Evolutionary conservation across 2,888 invertebrate species (phyloP), one percentile per base, ranked within the genome.

Genomic region (Dorcus hopei): DNA sequence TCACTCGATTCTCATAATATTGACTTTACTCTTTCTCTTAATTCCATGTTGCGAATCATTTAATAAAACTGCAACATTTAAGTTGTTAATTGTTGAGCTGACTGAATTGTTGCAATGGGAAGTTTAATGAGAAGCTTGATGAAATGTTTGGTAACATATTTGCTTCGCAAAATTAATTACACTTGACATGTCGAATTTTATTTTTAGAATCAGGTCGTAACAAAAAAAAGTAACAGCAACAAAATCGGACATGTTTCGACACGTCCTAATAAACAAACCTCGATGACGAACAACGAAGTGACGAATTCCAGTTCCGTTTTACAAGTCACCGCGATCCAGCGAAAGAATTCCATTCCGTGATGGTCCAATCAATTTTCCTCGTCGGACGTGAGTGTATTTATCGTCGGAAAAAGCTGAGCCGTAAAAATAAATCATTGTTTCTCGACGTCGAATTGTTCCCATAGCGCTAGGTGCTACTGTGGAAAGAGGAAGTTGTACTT

Each of bases 401-500:
- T 49, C 33, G 41, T 41, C 41, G 40, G 49, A 42, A 54, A 33
- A 54, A 49, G 33, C 19, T 2, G 19, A 19, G 19, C 16, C 49
- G 48, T 43, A 40, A 33, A 33, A 33, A 33, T 33, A 33, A 33
- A 33, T 33, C 26, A 33, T 33, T 33, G 26, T 33, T 33, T 7
- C 6, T 7, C 26, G 26, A 33, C 26, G 26, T 33, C 26, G 6
- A 33, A 33, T 33, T 33, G 26, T 33, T 33, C 26, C 26, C 26
- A 33, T 48, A 49, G 26, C 16, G 49, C 23, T 49, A 40, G 14
- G 48, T 48, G 54, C 40, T 39, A 16, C 49, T 49, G 14, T 41
- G 47, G 41, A 41, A 48, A 56, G 58, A 57, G 59, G 59, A 61
- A 61, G 64, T 62, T 61, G 64, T 64, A 58, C 50, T 59, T 60